Evolutionary conservation across 2,113 vertebrate species (phyloP).

Genomic region (Ahaetulla prasina): DNA sequence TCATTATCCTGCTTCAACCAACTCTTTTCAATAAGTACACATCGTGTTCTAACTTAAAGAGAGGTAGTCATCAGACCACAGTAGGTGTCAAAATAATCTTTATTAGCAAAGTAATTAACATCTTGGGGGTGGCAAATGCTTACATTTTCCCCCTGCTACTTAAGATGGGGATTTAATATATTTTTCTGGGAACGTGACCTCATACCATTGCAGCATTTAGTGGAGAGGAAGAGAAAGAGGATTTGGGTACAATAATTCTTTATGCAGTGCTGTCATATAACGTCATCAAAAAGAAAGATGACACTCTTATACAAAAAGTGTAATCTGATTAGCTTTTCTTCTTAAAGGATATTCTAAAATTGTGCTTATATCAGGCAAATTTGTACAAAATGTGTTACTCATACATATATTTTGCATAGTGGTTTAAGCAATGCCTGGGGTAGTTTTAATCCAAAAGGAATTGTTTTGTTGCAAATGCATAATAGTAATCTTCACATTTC

Average conservation of each 20-base stretch:
- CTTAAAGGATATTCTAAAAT: slow-evolving; percentile 19
- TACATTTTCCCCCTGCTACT: slow-evolving; percentile 55
- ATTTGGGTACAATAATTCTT: slow-evolving; percentile 32
- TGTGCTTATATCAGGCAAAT: slow-evolving; percentile 46
- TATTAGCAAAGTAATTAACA: slow-evolving; percentile 72
- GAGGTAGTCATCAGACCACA: not conserved
- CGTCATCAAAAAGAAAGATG: slow-evolving; percentile 27
- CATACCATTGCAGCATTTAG: slow-evolving; percentile 59
- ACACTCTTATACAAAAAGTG: not conserved
- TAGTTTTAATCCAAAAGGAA: not conserved
- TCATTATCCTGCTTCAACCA: not conserved
- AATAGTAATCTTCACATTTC: not conserved
- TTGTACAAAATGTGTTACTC: not conserved
- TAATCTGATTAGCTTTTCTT: slow-evolving; percentile 15
- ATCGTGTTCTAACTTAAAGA: not conserved
- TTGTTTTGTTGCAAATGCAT: not conserved
- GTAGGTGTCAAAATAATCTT: slow-evolving; percentile 67
- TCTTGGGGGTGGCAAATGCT: slow-evolving; percentile 56
- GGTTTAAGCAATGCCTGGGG: not conserved
- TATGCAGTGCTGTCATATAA: not conserved
- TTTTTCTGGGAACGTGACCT: slow-evolving; percentile 42
- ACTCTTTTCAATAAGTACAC: not conserved
- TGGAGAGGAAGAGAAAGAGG: slow-evolving; percentile 17
- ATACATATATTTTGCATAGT: not conserved
- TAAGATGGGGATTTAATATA: slow-evolving; percentile 47